Conservation (phyloP, 1,140 invertebrate genomes). For the Mylabris phalerata region DNA sequence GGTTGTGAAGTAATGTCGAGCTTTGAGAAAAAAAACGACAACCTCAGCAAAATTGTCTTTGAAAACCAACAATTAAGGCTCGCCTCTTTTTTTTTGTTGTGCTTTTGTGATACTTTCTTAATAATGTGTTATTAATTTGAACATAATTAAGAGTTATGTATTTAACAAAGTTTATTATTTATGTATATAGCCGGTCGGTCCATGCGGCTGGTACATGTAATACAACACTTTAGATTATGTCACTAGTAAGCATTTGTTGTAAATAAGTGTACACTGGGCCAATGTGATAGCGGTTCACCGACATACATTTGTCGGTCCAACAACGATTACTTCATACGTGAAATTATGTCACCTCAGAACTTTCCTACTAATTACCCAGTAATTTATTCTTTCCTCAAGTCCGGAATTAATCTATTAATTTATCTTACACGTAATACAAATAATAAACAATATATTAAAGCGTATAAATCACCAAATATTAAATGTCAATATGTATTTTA, state of each 20-base stretch:
- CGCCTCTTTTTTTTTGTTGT: no score
- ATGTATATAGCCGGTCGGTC: constrained; percentile 13
- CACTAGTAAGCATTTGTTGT: constrained; percentile 19
- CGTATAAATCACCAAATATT: no score
- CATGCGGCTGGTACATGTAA: constrained; percentile 16
- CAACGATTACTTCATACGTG: constrained; percentile 14
- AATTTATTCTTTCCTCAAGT: constrained; percentile 11
- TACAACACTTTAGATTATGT: constrained; percentile 25
- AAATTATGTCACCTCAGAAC: constrained; percentile 12
- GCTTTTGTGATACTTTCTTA: neutral
- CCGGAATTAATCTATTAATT: neutral
- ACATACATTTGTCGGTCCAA: constrained; percentile 19
- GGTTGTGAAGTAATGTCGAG: neutral
- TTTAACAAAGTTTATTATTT: constrained; percentile 26
- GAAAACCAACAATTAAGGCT: no score
- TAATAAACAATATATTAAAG: no score
- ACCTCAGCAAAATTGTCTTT: no score
- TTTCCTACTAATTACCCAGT: constrained; percentile 8
- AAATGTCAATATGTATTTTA: no score
- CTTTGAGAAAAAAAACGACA: no score
- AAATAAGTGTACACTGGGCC: constrained; percentile 23
- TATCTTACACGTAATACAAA: no score
- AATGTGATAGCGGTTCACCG: constrained; percentile 20
- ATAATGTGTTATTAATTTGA: constrained; percentile 20
- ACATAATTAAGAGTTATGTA: constrained; percentile 25